Evolutionary conservation across 2,888 invertebrate species (phyloP).

Genomic region (Chrysolina oricalcia): DNA sequence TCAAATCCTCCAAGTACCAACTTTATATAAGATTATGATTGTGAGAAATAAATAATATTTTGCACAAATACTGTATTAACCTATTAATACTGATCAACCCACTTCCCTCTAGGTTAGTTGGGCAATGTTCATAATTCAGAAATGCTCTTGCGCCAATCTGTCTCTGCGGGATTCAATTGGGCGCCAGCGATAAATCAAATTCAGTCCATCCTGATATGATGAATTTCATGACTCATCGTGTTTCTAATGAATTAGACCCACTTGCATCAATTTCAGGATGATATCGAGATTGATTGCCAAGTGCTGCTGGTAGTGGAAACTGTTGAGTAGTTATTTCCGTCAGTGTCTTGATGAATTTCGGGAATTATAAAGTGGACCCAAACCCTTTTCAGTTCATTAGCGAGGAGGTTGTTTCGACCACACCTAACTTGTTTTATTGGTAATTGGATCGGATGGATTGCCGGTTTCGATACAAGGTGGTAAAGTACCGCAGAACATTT

Average conservation of each 20-base stretch:
- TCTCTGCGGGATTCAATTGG: neutral
- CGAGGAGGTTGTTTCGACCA: neutral
- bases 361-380: neutral
- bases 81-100: too few species aligned
- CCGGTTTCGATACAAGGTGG: neutral
- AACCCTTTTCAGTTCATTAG: neutral
- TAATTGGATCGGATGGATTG: neutral
- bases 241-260: constrained; percentile 58
- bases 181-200: constrained; percentile 55
- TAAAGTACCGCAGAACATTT: neutral
- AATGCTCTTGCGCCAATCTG: neutral
- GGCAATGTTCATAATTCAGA: neutral
- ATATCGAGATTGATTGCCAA: constrained; percentile 56
- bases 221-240: constrained; percentile 61
- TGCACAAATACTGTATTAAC: too few species aligned
- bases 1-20: too few species aligned
- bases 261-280: constrained; percentile 50
- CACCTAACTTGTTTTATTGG: neutral
- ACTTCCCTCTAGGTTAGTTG: neutral
- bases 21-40: too few species aligned
- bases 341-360: constrained; percentile 21
- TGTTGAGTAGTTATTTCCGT: constrained; percentile 11
- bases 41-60: too few species aligned
- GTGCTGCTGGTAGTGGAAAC: constrained; percentile 29
- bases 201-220: constrained; percentile 56